A percentile compares a stretch with the other conserved stretches of the same genome.
Evolutionary conservation across 2,797 vertebrate genomes (phyloP).

Genomic region (Phylloscopus collybita): DNA sequence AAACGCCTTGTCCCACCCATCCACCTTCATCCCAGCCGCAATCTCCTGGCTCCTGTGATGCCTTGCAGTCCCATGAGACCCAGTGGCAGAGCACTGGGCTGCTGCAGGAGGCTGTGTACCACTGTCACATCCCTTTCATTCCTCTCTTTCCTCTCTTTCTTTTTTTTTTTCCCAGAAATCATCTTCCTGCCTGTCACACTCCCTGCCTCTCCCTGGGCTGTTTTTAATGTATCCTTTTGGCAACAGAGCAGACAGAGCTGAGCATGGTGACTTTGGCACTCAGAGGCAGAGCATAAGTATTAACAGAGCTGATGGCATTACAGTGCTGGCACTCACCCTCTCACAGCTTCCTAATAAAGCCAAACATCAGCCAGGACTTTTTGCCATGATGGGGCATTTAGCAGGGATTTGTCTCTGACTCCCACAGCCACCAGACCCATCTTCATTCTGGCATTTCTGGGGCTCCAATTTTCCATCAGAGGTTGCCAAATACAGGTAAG

Average conservation of each 20-base stretch:
- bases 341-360: background rate
- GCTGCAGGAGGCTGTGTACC: fast-evolving
- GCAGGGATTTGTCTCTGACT: background rate
- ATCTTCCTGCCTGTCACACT: background rate
- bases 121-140: background rate
- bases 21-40: background rate
- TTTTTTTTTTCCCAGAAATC: slow-evolving; percentile 1
- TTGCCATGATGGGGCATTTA: background rate
- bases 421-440: background rate
- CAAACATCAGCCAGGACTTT: background rate
- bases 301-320: background rate
- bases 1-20: background rate
- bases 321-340: background rate
- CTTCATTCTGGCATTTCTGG: background rate
- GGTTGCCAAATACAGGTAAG: background rate
- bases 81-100: background rate
- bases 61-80: background rate
- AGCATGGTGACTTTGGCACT: background rate
- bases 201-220: background rate
- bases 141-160: background rate
- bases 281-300: background rate
- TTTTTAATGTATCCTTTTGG: background rate
- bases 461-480: background rate
- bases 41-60: background rate
- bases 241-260: background rate